Percentiles rank a stretch among this genome's conserved stretches.
Evolutionary conservation across 2,797 vertebrate species (phyloP).

Genomic region (Salmo trutta): DNA sequence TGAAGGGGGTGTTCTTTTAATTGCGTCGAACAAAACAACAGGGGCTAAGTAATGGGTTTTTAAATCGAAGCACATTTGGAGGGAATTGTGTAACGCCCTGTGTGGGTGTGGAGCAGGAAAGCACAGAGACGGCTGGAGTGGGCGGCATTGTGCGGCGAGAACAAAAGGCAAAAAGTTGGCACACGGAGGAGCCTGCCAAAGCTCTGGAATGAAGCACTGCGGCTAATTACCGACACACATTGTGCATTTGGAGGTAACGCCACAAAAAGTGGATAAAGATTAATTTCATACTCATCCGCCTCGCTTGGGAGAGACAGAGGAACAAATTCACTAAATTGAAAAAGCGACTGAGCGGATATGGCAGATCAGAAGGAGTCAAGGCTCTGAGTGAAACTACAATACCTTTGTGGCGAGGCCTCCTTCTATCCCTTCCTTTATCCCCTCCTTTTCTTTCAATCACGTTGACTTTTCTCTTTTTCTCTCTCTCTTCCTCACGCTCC

Average conservation of each 20-base stretch:
- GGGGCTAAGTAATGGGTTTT: slow-evolving; percentile 78
- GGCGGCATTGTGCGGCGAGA: slow-evolving; percentile 73
- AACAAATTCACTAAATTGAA: slow-evolving; percentile 77
- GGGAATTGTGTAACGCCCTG: slow-evolving; percentile 76
- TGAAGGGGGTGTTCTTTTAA: slow-evolving; percentile 75
- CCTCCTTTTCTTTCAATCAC: slow-evolving; percentile 8
- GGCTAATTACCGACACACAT: slow-evolving; percentile 78
- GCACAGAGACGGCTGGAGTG: slow-evolving; percentile 67
- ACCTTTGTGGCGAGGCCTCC: slow-evolving; percentile 36
- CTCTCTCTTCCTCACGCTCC: not conserved
- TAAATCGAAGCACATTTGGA: slow-evolving; percentile 77
- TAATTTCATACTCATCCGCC: slow-evolving; percentile 74
- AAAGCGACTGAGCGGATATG: slow-evolving; percentile 25
- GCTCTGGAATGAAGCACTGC: slow-evolving; percentile 74
- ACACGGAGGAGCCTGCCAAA: slow-evolving; percentile 66
- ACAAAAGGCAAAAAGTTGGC: slow-evolving; percentile 77
- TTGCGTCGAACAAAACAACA: slow-evolving; percentile 76
- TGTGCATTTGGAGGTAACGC: slow-evolving; percentile 69
- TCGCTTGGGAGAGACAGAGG: slow-evolving; percentile 64
- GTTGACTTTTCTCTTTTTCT: slow-evolving; percentile 26
- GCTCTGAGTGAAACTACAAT: slow-evolving; percentile 52
- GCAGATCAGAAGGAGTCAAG: slow-evolving; percentile 62
- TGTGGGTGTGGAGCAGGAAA: slow-evolving; percentile 70
- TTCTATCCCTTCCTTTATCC: slow-evolving; percentile 22
- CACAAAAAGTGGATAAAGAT: slow-evolving; percentile 79